Conservation (phyloP, 2,888 invertebrate genomes). For the Eupithecia subfuscata region DNA sequence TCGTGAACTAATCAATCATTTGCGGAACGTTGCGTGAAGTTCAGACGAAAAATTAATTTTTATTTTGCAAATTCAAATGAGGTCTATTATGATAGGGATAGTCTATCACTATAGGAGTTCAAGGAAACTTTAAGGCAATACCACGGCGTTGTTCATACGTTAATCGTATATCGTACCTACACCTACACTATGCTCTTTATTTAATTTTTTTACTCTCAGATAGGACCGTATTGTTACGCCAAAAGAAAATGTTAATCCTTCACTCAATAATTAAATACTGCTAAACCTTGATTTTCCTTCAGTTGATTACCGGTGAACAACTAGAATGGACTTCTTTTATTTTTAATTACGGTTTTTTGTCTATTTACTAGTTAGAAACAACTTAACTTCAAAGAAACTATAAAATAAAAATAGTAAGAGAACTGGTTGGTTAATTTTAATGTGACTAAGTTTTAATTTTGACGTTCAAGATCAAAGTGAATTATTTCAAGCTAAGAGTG, state of each 20-base stretch:
- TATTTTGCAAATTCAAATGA: background rate
- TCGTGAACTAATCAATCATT: too few relatives aligned
- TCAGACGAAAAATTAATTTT: background rate
- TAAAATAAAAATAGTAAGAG: background rate
- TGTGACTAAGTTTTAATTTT: background rate
- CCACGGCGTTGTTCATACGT: background rate
- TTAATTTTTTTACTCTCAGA: constrained; percentile 42
- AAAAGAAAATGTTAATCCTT: constrained; percentile 81
- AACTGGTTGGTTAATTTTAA: constrained; percentile 10
- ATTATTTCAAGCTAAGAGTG: background rate
- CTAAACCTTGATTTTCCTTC: constrained; percentile 76
- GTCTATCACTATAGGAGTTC: background rate
- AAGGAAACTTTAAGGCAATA: background rate
- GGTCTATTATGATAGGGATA: background rate
- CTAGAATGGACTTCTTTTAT: constrained; percentile 58
- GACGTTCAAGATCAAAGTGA: constrained; percentile 2
- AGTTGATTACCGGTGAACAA: constrained; percentile 69
- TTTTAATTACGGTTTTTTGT: constrained; percentile 4
- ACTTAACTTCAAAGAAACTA: background rate
- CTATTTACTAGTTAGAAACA: background rate
- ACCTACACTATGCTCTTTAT: background rate
- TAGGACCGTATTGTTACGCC: constrained; percentile 64
- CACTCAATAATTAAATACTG: constrained; percentile 73
- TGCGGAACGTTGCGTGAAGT: too few relatives aligned
- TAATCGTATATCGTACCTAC: background rate